These are phyloP conservation scores for Scaeva pyrastri DNA, from an alignment of 2,888 invertebrate species.

Conservation along the genomic window DNA sequence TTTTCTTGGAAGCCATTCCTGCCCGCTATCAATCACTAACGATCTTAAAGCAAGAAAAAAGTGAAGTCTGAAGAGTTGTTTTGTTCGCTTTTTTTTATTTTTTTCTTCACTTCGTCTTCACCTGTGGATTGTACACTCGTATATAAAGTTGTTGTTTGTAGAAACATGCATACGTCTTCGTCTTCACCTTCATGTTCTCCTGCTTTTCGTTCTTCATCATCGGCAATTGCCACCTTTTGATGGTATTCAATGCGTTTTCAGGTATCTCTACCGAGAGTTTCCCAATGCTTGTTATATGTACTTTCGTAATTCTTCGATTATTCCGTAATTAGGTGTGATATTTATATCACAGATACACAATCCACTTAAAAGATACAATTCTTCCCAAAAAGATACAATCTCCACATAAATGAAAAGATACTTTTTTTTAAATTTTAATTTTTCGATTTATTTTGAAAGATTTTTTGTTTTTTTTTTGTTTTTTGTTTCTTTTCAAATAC, in stretches of 20 bases:
- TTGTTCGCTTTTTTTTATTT: constrained; percentile 36
- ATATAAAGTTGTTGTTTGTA: constrained; percentile 24
- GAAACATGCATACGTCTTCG: background rate
- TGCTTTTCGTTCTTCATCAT: background rate
- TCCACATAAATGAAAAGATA: constrained; percentile 29
- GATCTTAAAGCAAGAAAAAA: constrained; percentile 49
- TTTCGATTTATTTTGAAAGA: constrained; percentile 41
- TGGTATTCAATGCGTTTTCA: background rate
- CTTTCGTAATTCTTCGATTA: constrained; percentile 59
- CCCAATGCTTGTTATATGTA: constrained; percentile 35
- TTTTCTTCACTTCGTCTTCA: constrained; percentile 17
- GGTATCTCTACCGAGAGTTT: background rate
- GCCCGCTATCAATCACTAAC: constrained; percentile 67
- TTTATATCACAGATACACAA: constrained; percentile 51
- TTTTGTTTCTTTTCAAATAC: constrained; percentile 24
- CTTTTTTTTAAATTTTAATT: constrained; percentile 50
- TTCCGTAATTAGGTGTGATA: constrained; percentile 55
- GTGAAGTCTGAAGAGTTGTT: constrained; percentile 56
- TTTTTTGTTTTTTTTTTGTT: constrained; percentile 41
- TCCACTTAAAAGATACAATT: constrained; percentile 49
- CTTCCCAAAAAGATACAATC: constrained; percentile 28
- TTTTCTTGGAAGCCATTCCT: constrained; percentile 68
- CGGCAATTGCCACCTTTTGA: background rate
- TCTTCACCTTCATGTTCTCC: background rate
- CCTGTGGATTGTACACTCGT: constrained; percentile 55